phyloP scores from a whole-genome alignment of 2,113 vertebrate genomes.

The Chaetops frenatus region DNA sequence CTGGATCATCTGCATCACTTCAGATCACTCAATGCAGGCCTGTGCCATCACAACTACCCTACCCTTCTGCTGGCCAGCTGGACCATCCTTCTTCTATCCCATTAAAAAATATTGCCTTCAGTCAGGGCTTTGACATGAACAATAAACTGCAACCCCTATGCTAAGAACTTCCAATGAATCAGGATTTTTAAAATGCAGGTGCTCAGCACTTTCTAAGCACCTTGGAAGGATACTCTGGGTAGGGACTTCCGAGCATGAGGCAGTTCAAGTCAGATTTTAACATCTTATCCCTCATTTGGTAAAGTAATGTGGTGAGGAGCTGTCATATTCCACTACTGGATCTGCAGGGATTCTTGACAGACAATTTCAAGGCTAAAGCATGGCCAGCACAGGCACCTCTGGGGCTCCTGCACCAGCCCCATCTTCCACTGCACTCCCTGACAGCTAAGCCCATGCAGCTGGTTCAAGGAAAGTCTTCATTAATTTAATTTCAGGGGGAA shows the following conservation, averaged over 20 bases:
- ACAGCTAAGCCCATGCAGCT: not conserved
- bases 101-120: not conserved
- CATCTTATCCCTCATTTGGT: not conserved
- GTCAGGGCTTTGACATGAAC: not conserved
- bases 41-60: not conserved
- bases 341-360: not conserved
- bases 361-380: rapidly evolving
- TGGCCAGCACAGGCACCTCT: rapidly evolving
- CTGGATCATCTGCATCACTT: not conserved
- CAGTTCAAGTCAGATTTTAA: not conserved
- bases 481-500: not conserved
- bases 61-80: not conserved
- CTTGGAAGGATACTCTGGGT: not conserved
- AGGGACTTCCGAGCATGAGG: not conserved
- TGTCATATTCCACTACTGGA: not conserved
- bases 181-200: not conserved
- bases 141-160: not conserved
- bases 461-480: not conserved
- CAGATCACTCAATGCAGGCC: not conserved
- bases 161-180: not conserved
- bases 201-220: not conserved
- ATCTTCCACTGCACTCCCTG: not conserved
- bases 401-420: not conserved
- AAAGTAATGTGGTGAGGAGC: not conserved
- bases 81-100: not conserved